Percentiles rank a stretch among this genome's conserved stretches.
Evolutionary conservation across 2,797 vertebrate genomes (phyloP).

Genomic region (Pagetopsis macropterus): DNA sequence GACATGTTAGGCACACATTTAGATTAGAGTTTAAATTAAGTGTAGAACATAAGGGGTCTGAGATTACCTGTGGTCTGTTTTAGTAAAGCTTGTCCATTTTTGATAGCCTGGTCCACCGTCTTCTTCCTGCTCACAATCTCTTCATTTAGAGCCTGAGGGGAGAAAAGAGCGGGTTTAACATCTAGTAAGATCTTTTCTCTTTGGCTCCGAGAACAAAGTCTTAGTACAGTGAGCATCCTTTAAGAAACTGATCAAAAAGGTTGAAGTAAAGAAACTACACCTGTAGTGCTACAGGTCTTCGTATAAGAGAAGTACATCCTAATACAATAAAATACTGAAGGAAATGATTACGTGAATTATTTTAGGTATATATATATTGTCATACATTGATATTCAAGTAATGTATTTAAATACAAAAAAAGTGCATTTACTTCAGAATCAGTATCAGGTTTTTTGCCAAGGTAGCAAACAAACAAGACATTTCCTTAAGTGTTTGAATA

Average conservation of each 20-base stretch:
- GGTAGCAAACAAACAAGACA: too few species aligned
- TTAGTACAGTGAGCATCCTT: neutral
- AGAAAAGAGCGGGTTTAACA: neutral
- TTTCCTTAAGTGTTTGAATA: too few species aligned
- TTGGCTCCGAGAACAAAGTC: neutral
- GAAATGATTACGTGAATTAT: neutral
- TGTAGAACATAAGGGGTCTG: neutral
- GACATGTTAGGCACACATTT: neutral
- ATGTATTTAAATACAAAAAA: neutral
- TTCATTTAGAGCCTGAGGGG: conserved; percentile 91
- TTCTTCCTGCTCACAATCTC: conserved; percentile 97
- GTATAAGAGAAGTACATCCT: neutral
- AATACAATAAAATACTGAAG: neutral
- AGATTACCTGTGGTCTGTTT: conserved; percentile 96
- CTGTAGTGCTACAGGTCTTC: neutral
- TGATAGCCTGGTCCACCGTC: conserved; percentile 97
- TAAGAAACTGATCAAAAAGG: neutral
- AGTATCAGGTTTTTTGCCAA: too few species aligned
- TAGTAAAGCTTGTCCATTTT: conserved; percentile 95
- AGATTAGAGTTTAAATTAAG: neutral
- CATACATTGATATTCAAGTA: neutral
- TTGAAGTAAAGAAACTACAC: neutral
- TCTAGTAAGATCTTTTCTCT: neutral
- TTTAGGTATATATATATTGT: neutral
- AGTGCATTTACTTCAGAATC: neutral